Conservation (phyloP, 2,888 invertebrate genomes). For the Oligia fasciuncula region DNA sequence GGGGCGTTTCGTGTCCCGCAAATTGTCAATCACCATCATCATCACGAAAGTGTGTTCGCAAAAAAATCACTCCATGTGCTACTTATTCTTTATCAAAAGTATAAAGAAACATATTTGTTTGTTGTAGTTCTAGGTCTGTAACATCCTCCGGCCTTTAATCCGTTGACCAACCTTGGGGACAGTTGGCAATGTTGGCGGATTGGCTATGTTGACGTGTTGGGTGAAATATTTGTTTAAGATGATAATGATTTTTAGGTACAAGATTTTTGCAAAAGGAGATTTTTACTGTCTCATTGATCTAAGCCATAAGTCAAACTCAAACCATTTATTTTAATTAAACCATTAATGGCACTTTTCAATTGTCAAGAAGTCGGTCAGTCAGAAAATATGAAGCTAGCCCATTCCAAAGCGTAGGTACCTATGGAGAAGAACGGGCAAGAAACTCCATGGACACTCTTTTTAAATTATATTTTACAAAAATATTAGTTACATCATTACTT, state of each 20-base stretch:
- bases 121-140: not conserved
- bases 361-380: too few relatives aligned
- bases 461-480: too few relatives aligned
- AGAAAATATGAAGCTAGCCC: too few relatives aligned
- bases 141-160: not conserved
- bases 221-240: not conserved
- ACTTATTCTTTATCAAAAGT: not conserved
- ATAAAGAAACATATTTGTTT: constrained; percentile 4
- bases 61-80: not conserved
- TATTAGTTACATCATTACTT: too few relatives aligned
- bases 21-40: too few relatives aligned
- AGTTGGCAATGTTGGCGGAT: not conserved
- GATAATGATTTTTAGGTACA: not conserved
- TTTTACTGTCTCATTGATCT: not conserved
- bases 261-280: not conserved
- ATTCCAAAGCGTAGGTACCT: too few relatives aligned
- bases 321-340: too few relatives aligned
- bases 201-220: not conserved
- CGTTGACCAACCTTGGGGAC: not conserved
- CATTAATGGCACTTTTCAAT: too few relatives aligned
- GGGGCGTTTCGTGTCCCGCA: too few relatives aligned
- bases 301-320: too few relatives aligned
- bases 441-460: too few relatives aligned
- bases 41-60: not conserved
- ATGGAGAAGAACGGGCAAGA: too few relatives aligned